Conservation (phyloP, 2,797 vertebrate species). For the Halcyon badia region DNA sequence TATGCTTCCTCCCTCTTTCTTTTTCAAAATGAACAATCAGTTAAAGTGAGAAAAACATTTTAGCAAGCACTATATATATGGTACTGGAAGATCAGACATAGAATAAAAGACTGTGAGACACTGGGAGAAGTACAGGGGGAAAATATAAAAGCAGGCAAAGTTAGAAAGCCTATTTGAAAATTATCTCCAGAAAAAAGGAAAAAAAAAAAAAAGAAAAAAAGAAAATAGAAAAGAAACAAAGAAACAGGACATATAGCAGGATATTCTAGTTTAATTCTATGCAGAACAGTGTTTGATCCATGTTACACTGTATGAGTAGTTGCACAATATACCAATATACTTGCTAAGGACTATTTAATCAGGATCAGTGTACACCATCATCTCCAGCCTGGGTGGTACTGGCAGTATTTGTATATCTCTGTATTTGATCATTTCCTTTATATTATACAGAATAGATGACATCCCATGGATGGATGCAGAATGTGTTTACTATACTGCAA, state of each 20-base stretch:
- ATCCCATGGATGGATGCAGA: constrained; percentile 50
- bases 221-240: no score
- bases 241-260: not conserved
- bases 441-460: constrained; percentile 57
- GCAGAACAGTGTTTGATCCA: not conserved
- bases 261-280: not conserved
- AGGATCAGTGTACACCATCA: not conserved
- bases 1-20: not conserved
- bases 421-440: constrained; percentile 42
- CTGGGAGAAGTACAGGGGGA: not conserved
- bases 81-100: not conserved
- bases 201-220: not conserved
- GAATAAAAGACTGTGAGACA: not conserved
- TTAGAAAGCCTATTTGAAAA: not conserved
- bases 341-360: constrained; percentile 30
- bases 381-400: constrained; percentile 59
- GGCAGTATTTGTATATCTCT: constrained; percentile 59
- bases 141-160: not conserved
- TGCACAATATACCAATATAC: not conserved
- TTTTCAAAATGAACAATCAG: constrained; percentile 10
- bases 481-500: constrained; percentile 46
- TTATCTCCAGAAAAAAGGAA: not conserved
- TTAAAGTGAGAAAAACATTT: not conserved
- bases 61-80: not conserved
- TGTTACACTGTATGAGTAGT: not conserved